These are phyloP conservation scores for Idaea dimidiata DNA, from an alignment of 2,888 invertebrate species.

Conservation along the genomic window DNA sequence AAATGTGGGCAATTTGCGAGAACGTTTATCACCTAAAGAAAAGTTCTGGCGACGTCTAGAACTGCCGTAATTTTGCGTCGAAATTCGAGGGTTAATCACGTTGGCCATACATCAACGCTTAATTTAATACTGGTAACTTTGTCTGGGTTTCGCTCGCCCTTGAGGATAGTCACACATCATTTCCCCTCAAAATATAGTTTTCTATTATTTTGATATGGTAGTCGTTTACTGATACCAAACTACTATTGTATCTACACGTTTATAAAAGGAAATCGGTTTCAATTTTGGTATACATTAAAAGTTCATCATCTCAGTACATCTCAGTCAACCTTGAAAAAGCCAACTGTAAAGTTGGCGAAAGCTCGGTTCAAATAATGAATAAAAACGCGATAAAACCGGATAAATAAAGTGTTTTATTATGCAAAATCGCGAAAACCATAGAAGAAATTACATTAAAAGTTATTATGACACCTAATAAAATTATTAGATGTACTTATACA, in stretches of 20 bases:
- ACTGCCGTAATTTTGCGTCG: slow-evolving; percentile 67
- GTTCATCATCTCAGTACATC: too few relatives aligned
- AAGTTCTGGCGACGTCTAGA: slow-evolving; percentile 71
- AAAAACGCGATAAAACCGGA: too few relatives aligned
- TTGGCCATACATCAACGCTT: slow-evolving; percentile 62
- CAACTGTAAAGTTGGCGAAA: too few relatives aligned
- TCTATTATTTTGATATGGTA: slow-evolving; percentile 14
- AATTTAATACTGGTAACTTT: slow-evolving; percentile 64
- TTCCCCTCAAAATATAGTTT: slow-evolving; percentile 14
- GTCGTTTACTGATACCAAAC: neutral
- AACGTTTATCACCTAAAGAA: slow-evolving; percentile 77
- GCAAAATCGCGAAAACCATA: too few relatives aligned
- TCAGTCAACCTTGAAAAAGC: too few relatives aligned
- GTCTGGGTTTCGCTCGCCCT: slow-evolving; percentile 39
- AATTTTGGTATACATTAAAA: neutral
- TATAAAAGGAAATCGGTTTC: slow-evolving; percentile 4
- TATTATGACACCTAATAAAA: too few relatives aligned
- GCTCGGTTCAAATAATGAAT: too few relatives aligned
- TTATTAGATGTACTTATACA: too few relatives aligned
- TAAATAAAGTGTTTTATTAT: too few relatives aligned
- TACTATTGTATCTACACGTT: neutral
- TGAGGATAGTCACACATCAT: slow-evolving; percentile 32
- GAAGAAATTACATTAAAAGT: too few relatives aligned
- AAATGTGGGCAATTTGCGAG: slow-evolving; percentile 76
- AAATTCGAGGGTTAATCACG: slow-evolving; percentile 72